Conservation (phyloP, 2,113 vertebrate species). For the Sylvicapra grimmia region DNA sequence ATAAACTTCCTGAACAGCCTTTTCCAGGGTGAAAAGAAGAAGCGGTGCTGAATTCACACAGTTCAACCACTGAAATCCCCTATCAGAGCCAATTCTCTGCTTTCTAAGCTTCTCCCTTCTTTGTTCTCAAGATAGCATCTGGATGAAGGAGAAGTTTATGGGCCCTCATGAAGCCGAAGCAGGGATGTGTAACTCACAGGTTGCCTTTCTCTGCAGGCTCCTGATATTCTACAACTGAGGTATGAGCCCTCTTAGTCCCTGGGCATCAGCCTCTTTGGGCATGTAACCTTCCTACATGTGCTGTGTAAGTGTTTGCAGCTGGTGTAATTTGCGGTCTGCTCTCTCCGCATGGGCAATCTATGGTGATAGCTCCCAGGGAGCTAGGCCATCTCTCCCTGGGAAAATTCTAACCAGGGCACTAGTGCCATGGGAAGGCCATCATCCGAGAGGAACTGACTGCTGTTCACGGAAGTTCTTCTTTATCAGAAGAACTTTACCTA, state of each 20-base stretch:
- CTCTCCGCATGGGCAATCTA: conserved; percentile 4
- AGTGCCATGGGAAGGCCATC: not conserved
- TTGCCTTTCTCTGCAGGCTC: not conserved
- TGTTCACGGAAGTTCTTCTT: not conserved
- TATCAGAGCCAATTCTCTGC: not conserved
- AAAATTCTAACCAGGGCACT: not conserved
- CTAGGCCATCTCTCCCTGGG: not conserved
- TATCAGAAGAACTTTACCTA: not conserved
- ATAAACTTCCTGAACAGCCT: not conserved
- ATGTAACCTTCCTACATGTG: not conserved
- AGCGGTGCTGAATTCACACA: not conserved
- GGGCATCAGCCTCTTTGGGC: not conserved
- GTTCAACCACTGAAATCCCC: not conserved
- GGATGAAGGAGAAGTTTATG: not conserved
- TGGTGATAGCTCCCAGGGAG: conserved; percentile 47
- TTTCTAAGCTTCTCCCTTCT: not conserved
- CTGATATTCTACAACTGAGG: not conserved
- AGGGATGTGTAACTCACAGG: not conserved
- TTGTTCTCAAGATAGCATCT: not conserved
- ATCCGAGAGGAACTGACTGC: not conserved
- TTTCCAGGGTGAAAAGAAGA: not conserved
- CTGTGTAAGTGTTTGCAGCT: conserved; percentile 45
- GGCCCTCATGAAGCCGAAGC: not conserved
- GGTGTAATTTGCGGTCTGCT: not conserved
- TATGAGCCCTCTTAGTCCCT: not conserved